Percentiles rank a stretch among this genome's conserved stretches.
phyloP scores from a whole-genome alignment of 1,140 invertebrate genomes.

The Diachasma alloeum region DNA sequence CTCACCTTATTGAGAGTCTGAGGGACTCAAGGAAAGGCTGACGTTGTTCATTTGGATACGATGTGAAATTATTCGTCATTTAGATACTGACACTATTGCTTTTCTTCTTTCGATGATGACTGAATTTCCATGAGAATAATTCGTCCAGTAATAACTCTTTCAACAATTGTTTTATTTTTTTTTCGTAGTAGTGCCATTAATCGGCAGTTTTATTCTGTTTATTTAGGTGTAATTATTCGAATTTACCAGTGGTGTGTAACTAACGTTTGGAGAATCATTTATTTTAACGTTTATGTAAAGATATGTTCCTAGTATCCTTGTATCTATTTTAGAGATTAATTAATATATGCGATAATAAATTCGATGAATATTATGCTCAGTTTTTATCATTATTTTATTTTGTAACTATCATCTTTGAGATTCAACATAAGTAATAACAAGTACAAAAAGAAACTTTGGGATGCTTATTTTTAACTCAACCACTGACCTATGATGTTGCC shows the following conservation, averaged over 20 bases:
- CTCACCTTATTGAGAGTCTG: constrained; percentile 50
- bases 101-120: background rate
- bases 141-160: background rate
- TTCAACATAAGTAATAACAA: background rate
- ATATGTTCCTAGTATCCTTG: background rate
- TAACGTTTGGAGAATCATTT: background rate
- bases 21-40: constrained; percentile 57
- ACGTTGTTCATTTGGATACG: constrained; percentile 55
- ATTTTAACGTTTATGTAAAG: background rate
- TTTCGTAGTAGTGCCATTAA: constrained; percentile 46
- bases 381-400: background rate
- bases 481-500: constrained; percentile 66
- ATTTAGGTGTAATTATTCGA: constrained; percentile 9
- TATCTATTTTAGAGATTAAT: background rate
- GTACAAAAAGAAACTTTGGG: too few relatives aligned
- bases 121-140: background rate
- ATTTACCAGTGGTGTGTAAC: background rate
- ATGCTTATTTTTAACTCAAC: constrained; percentile 44
- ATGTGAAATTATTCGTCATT: background rate
- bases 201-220: constrained; percentile 42
- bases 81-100: background rate
- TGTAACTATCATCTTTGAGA: background rate
- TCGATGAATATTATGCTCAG: background rate
- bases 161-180: constrained; percentile 11
- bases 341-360: constrained; percentile 15